Conservation (phyloP, 1,140 invertebrate genomes). For the Holcopasites calliopsidis region DNA sequence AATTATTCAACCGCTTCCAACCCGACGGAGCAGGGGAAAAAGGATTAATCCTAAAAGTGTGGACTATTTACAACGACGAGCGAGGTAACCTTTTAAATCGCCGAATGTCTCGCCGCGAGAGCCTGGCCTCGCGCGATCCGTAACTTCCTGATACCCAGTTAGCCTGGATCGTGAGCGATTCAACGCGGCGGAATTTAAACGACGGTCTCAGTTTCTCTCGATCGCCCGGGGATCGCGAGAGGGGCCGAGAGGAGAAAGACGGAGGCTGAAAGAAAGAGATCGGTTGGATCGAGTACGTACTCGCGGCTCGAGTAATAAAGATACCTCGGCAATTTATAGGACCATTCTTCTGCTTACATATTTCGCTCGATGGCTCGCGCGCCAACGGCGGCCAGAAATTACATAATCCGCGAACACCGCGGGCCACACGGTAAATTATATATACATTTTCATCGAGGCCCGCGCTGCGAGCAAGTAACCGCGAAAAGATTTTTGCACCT, state of each 20-base stretch:
- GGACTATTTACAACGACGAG: constrained; percentile 31
- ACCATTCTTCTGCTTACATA: constrained; percentile 25
- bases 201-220: neutral
- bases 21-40: too few species aligned
- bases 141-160: constrained; percentile 32
- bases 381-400: constrained; percentile 9
- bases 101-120: constrained; percentile 61
- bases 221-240: constrained; percentile 15
- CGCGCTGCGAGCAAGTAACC: neutral
- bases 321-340: constrained; percentile 18
- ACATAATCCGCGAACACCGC: neutral
- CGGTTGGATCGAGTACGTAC: neutral
- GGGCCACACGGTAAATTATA: constrained; percentile 16
- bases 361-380: neutral
- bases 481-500: too few species aligned
- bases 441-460: neutral
- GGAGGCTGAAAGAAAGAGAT: constrained; percentile 6
- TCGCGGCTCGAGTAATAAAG: constrained; percentile 10
- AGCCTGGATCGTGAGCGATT: constrained; percentile 10
- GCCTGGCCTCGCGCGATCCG: neutral
- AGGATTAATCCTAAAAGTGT: too few species aligned
- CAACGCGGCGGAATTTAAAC: constrained; percentile 41
- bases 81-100: constrained; percentile 66
- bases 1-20: too few species aligned
- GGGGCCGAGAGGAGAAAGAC: neutral